Conservation (phyloP, 2,888 invertebrate species). For the Ochropleura leucogaster region DNA sequence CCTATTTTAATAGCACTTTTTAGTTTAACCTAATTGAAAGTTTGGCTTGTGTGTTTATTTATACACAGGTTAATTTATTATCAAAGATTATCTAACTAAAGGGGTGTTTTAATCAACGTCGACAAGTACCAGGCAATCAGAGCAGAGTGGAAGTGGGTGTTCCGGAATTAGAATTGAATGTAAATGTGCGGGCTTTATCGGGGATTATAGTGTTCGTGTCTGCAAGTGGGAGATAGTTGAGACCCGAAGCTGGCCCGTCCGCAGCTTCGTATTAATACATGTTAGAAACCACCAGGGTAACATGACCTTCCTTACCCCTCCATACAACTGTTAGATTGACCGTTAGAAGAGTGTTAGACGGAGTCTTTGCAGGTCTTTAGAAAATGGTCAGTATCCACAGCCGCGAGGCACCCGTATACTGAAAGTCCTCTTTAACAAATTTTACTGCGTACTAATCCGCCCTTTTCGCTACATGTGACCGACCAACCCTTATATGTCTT, state of each 20-base stretch:
- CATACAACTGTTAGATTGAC: constrained; percentile 7
- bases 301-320: constrained; percentile 62
- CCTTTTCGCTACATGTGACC: constrained; percentile 80
- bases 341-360: neutral
- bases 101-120: constrained; percentile 86
- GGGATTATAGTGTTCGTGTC: constrained; percentile 91
- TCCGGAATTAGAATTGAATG: constrained; percentile 90
- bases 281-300: constrained; percentile 71
- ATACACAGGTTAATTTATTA: constrained; percentile 60
- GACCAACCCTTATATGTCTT: constrained; percentile 82
- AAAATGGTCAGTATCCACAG: constrained; percentile 71
- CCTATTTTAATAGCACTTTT: constrained; percentile 50
- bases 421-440: constrained; percentile 87
- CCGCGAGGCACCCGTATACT: constrained; percentile 85
- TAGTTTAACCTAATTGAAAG: constrained; percentile 55
- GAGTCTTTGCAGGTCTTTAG: constrained; percentile 62
- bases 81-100: constrained; percentile 66
- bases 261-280: constrained; percentile 80
- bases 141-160: constrained; percentile 84
- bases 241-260: constrained; percentile 79
- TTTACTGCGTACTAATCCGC: constrained; percentile 88
- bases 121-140: constrained; percentile 89
- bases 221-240: constrained; percentile 89
- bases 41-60: constrained; percentile 38
- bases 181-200: constrained; percentile 92